Evolutionary conservation across 2,797 vertebrate genomes (phyloP).

Genomic region (Karalla daura): DNA sequence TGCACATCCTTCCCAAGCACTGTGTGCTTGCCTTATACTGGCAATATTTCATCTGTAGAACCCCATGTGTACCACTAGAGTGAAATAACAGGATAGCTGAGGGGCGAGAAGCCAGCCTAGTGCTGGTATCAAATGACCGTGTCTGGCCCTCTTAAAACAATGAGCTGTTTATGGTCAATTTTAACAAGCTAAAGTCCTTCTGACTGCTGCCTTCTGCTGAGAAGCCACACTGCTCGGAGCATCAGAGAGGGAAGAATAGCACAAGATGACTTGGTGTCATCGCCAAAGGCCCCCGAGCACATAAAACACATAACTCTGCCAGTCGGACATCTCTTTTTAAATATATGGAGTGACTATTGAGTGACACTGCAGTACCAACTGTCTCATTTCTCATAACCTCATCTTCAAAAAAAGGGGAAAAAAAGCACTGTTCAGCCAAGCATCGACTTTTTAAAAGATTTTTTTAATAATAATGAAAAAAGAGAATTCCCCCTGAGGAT

Average conservation of each 20-base stretch:
- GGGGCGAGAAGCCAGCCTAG: slow-evolving; percentile 65
- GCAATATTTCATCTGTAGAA: slow-evolving; percentile 69
- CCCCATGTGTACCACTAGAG: slow-evolving; percentile 68
- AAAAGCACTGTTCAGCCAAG: neutral
- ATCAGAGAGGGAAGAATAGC: slow-evolving; percentile 13
- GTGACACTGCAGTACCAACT: slow-evolving; percentile 10
- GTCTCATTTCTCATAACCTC: slow-evolving; percentile 33
- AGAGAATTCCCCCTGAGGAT: slow-evolving; percentile 24
- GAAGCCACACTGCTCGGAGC: slow-evolving; percentile 53
- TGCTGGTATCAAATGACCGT: slow-evolving; percentile 75
- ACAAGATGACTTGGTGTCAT: slow-evolving; percentile 38
- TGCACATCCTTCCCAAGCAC: slow-evolving; percentile 46
- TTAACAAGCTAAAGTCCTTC: slow-evolving; percentile 70
- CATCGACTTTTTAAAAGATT: slow-evolving; percentile 23
- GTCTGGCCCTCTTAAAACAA: slow-evolving; percentile 80
- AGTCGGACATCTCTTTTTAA: slow-evolving; percentile 38
- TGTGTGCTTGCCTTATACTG: slow-evolving; percentile 56
- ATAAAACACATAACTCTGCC: slow-evolving; percentile 35
- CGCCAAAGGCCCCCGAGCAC: slow-evolving; percentile 29
- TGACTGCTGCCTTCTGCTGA: slow-evolving; percentile 59
- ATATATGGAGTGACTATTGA: slow-evolving; percentile 36
- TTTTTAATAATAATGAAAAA: slow-evolving; percentile 54
- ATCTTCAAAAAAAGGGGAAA: slow-evolving; percentile 32
- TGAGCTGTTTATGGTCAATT: slow-evolving; percentile 83
- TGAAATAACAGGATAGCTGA: slow-evolving; percentile 77